phyloP scores from a whole-genome alignment of 2,113 vertebrate species.

The Rhagologus leucostigma region DNA sequence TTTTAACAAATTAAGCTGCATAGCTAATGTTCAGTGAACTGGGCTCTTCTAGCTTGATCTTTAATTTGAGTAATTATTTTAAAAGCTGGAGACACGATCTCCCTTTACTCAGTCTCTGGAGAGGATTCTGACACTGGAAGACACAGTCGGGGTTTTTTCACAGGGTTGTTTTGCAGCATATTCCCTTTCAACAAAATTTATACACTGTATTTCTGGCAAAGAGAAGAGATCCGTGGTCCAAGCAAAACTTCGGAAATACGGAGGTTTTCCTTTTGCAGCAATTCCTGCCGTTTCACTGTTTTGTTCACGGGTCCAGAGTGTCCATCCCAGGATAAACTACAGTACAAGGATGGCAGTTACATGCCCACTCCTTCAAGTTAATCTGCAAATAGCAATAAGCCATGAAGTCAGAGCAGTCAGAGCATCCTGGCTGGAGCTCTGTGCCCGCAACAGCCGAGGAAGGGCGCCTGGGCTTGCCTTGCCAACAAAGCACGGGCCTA shows the following conservation, averaged over 20 bases:
- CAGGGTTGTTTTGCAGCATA: neutral
- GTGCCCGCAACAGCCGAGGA: neutral
- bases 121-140: neutral
- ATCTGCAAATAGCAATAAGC: neutral
- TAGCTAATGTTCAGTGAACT: slow-evolving; percentile 35
- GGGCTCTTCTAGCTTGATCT: slow-evolving; percentile 7
- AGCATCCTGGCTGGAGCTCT: neutral
- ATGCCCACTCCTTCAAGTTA: neutral
- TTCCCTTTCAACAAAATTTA: slow-evolving; percentile 1
- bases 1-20: slow-evolving; percentile 35
- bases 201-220: neutral
- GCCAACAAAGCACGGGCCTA: neutral
- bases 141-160: neutral
- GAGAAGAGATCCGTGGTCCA: neutral
- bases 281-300: neutral
- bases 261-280: neutral
- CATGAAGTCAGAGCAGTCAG: neutral
- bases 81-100: neutral
- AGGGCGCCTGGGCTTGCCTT: slow-evolving; percentile 17
- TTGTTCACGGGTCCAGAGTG: neutral
- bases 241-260: neutral
- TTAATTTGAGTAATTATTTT: slow-evolving; percentile 31
- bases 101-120: neutral
- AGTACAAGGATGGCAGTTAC: neutral
- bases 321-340: accelerated